Evolutionary conservation across 2,113 vertebrate genomes (phyloP).

Genomic region (Gobius niger): DNA sequence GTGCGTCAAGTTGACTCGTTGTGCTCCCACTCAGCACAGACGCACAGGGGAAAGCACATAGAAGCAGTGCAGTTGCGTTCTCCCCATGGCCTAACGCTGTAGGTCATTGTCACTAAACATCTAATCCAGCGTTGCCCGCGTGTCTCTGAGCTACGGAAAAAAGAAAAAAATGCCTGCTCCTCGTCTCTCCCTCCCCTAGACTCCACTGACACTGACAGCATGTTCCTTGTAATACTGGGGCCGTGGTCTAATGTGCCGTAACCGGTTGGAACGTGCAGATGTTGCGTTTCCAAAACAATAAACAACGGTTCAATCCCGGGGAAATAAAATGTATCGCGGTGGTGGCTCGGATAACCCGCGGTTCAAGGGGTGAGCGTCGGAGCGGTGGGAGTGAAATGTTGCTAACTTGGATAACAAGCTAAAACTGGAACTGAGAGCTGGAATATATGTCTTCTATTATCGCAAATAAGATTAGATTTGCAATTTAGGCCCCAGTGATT

Average conservation of each 20-base stretch:
- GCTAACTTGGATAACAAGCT: too few relatives aligned
- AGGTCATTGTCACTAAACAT: constrained; percentile 67
- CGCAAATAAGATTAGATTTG: too few relatives aligned
- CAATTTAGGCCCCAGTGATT: too few relatives aligned
- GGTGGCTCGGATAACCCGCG: constrained; percentile 20
- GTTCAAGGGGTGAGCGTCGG: constrained; percentile 18
- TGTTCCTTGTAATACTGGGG: constrained; percentile 52
- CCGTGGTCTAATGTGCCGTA: constrained; percentile 58
- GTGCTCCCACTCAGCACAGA: constrained; percentile 2
- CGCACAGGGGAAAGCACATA: constrained; percentile 33
- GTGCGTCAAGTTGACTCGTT: constrained; percentile 28
- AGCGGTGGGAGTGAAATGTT: too few relatives aligned
- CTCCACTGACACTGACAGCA: constrained; percentile 60
- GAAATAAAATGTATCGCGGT: constrained; percentile 34
- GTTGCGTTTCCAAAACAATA: constrained; percentile 66
- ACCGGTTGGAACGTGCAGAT: constrained; percentile 61
- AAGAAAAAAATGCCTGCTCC: constrained; percentile 37
- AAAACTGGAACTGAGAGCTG: too few relatives aligned
- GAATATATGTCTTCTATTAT: too few relatives aligned
- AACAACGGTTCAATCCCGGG: constrained; percentile 55
- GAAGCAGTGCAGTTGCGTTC: constrained; percentile 31
- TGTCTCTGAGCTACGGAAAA: constrained; percentile 42
- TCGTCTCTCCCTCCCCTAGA: constrained; percentile 43
- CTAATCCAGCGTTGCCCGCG: constrained; percentile 46
- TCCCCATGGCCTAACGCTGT: constrained; percentile 43